A percentile compares a stretch with the other conserved stretches of the same genome.
These are phyloP conservation scores for Chelon labrosus DNA, from an alignment of 2,797 vertebrate genomes.

Conservation along the genomic window DNA sequence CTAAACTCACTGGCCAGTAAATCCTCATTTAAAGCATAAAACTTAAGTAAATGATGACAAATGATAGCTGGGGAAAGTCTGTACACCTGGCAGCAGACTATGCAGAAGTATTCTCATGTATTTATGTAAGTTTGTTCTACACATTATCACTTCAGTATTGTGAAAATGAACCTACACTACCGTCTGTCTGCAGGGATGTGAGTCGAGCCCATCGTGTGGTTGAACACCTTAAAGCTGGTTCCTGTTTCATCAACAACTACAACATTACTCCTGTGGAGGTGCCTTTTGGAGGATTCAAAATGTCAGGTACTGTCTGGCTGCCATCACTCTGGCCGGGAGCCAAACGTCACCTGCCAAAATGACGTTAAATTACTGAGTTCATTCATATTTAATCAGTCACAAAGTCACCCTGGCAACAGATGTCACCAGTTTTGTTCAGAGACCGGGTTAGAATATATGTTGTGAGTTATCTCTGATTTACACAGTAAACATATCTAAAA, in stretches of 20 bases:
- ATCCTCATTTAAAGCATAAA: not conserved
- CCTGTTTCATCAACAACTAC: constrained; percentile 98
- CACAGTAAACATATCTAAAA: too few relatives aligned
- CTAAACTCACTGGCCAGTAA: not conserved
- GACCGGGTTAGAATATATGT: not conserved
- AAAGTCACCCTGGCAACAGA: not conserved
- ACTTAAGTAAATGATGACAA: not conserved
- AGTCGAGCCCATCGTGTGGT: constrained; percentile 93
- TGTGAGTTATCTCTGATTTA: not conserved
- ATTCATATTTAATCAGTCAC: not conserved
- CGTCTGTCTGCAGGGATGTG: constrained; percentile 85
- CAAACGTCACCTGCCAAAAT: not conserved
- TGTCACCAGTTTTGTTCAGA: not conserved
- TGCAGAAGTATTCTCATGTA: not conserved
- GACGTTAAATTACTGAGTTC: not conserved
- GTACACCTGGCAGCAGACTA: not conserved
- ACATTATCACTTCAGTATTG: not conserved
- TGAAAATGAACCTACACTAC: not conserved
- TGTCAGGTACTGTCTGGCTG: constrained; percentile 87
- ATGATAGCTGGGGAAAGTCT: not conserved
- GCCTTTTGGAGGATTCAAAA: constrained; percentile 97
- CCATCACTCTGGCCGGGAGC: not conserved
- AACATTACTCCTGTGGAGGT: constrained; percentile 94
- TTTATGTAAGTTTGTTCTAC: not conserved
- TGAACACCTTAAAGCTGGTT: constrained; percentile 92